Evolutionary conservation across 2,113 vertebrate species (phyloP).

Genomic region (Ariopsis seemanni): DNA sequence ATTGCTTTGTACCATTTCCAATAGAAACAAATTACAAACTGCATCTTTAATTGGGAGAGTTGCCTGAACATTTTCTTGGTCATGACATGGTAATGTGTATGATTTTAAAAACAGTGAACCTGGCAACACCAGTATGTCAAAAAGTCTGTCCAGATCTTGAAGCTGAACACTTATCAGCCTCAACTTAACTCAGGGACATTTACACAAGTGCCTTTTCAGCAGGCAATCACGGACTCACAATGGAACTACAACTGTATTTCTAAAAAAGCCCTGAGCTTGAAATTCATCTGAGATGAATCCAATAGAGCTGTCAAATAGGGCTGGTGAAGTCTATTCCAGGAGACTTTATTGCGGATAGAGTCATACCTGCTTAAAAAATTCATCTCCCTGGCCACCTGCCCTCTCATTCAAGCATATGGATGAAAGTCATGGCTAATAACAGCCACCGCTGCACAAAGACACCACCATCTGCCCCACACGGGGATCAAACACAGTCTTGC

Average conservation of each 20-base stretch:
- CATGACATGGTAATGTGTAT: constrained; percentile 13
- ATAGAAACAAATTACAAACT: not conserved
- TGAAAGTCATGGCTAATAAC: constrained; percentile 54
- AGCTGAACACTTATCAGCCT: constrained; percentile 18
- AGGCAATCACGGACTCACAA: constrained; percentile 32
- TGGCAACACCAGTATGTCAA: not conserved
- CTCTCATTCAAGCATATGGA: constrained; percentile 54
- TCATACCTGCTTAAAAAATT: constrained; percentile 49
- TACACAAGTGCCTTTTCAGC: constrained; percentile 18
- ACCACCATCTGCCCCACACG: constrained; percentile 52
- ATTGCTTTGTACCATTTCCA: too few species aligned
- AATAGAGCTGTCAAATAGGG: constrained; percentile 40
- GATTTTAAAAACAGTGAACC: not conserved
- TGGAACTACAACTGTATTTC: not conserved
- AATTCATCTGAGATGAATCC: constrained; percentile 27
- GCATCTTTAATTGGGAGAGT: not conserved
- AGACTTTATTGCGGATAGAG: constrained; percentile 41
- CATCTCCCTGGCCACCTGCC: constrained; percentile 52
- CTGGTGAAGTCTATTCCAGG: constrained; percentile 23
- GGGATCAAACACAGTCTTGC: constrained; percentile 48
- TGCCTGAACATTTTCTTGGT: constrained; percentile 7
- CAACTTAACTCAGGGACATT: constrained; percentile 24
- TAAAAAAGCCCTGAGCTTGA: constrained; percentile 15
- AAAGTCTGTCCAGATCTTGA: not conserved
- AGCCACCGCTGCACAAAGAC: constrained; percentile 49